Evolutionary conservation across 2,797 vertebrate species (phyloP).

Genomic region (Trematomus bernacchii): DNA sequence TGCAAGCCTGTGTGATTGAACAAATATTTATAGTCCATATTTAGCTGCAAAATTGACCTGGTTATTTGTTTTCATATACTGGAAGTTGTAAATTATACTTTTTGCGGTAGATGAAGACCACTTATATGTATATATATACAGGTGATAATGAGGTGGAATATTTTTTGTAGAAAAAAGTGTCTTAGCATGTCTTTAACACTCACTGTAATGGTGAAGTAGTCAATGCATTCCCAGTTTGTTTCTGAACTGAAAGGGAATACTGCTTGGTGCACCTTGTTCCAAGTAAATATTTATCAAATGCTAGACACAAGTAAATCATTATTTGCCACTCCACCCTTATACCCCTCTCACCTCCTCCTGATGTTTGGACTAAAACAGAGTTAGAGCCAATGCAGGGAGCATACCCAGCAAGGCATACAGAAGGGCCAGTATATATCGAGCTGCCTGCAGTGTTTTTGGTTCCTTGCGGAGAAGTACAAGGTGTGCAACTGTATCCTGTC

Average conservation of each 20-base stretch:
- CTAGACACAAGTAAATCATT: conserved; percentile 87
- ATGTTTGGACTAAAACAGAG: conserved; percentile 74
- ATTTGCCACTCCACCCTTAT: conserved; percentile 81
- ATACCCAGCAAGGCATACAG: conserved; percentile 79
- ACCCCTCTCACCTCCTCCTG: conserved; percentile 79
- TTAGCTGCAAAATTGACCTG: not conserved
- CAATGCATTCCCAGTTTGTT: conserved; percentile 76
- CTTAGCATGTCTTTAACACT: conserved; percentile 36
- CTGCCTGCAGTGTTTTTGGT: conserved; percentile 58
- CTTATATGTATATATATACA: not conserved
- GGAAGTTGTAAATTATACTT: not conserved
- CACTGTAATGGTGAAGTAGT: conserved; percentile 58
- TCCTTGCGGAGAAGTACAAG: conserved; percentile 66
- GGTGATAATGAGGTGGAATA: not conserved
- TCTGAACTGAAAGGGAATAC: conserved; percentile 78
- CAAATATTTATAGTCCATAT: not conserved
- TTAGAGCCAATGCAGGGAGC: conserved; percentile 79
- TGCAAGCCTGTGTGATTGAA: conserved; percentile 25
- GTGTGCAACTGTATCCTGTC: conserved; percentile 65
- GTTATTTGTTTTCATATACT: not conserved
- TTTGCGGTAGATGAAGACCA: not conserved
- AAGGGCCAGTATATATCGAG: conserved; percentile 77
- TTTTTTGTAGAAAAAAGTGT: conserved; percentile 20
- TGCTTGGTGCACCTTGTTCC: conserved; percentile 67
- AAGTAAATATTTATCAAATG: conserved; percentile 87